Conservation (phyloP, 2,113 vertebrate species). For the Leucopsar rothschildi region DNA sequence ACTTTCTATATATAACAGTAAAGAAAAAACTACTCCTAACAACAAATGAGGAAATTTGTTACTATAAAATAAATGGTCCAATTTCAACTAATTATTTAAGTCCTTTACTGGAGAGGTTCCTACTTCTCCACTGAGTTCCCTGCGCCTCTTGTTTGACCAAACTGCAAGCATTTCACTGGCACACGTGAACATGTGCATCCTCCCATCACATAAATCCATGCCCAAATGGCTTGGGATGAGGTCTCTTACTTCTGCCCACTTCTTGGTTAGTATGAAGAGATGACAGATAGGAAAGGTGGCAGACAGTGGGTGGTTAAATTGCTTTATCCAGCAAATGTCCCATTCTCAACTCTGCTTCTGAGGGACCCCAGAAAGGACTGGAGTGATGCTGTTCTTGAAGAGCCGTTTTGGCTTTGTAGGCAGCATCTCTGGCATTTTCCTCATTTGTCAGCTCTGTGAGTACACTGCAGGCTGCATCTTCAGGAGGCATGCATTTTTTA, state of each 20-base stretch:
- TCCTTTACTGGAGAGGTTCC: background rate
- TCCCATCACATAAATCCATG: background rate
- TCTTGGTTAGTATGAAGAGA: accelerated
- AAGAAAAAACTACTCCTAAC: background rate
- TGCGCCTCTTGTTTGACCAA: background rate
- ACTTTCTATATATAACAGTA: background rate
- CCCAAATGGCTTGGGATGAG: background rate
- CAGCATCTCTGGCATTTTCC: background rate
- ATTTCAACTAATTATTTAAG: background rate
- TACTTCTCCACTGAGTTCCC: background rate
- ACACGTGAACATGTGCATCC: background rate
- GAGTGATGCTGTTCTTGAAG: accelerated
- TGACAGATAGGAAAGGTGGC: background rate
- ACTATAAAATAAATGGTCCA: background rate
- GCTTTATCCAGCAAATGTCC: background rate
- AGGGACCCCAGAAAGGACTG: background rate
- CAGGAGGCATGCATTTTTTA: background rate
- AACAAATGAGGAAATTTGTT: background rate
- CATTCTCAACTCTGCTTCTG: background rate
- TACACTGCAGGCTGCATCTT: background rate
- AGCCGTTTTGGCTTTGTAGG: accelerated
- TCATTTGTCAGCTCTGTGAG: background rate
- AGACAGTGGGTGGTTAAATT: background rate
- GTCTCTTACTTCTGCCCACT: background rate
- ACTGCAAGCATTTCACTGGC: background rate